phyloP scores from a whole-genome alignment of 2,113 vertebrate species.

The Trematomus loennbergii region DNA sequence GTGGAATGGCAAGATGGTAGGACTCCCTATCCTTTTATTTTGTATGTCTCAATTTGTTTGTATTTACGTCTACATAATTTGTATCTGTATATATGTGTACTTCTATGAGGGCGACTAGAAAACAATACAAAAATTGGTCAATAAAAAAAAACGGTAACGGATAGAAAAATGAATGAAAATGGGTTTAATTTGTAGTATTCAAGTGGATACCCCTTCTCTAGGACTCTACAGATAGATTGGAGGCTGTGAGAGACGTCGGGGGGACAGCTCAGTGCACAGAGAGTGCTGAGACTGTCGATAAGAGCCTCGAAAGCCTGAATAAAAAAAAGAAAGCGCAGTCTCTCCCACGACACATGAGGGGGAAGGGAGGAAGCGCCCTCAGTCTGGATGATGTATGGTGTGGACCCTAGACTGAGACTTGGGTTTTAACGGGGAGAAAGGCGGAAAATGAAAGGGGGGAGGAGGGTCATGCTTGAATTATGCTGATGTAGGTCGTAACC shows the following conservation, averaged over 20 bases:
- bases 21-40: too few species aligned
- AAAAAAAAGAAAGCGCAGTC: slow-evolving; percentile 27
- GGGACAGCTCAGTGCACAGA: slow-evolving; percentile 36
- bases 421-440: slow-evolving; percentile 70
- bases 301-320: slow-evolving; percentile 33
- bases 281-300: slow-evolving; percentile 69
- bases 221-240: slow-evolving; percentile 13
- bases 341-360: slow-evolving; percentile 58
- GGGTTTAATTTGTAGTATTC: background rate
- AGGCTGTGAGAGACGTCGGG: slow-evolving; percentile 51
- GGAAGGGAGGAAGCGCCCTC: slow-evolving; percentile 37
- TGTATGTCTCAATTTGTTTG: too few species aligned
- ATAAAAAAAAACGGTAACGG: background rate
- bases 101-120: too few species aligned
- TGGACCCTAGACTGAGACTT: slow-evolving; percentile 69
- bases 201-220: slow-evolving; percentile 22
- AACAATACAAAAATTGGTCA: too few species aligned
- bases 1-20: too few species aligned
- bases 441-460: slow-evolving; percentile 78
- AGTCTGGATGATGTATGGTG: slow-evolving; percentile 83
- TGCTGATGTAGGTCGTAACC: slow-evolving; percentile 80
- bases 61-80: too few species aligned
- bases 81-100: too few species aligned
- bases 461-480: slow-evolving; percentile 83
- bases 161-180: background rate